Evolutionary conservation across 2,113 vertebrate species (phyloP).

Genomic region (Istiophorus platypterus): DNA sequence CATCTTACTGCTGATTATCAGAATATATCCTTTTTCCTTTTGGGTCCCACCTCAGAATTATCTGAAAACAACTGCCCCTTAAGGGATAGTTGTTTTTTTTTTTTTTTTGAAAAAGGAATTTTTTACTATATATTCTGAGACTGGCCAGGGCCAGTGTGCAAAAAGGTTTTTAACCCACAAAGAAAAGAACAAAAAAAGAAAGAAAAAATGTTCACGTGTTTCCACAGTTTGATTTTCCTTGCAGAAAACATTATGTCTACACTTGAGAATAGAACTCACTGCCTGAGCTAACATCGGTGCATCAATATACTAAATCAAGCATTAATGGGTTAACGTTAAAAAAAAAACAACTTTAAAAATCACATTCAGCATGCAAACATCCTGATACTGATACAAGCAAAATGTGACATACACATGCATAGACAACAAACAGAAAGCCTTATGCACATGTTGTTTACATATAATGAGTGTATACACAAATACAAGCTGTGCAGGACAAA

Average conservation of each 20-base stretch:
- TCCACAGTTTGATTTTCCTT: conserved; percentile 10
- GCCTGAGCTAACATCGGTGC: not conserved
- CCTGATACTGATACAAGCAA: not conserved
- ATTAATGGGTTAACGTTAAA: not conserved
- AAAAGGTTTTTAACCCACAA: conserved; percentile 19
- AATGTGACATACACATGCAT: not conserved
- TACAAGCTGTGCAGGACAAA: conserved; percentile 10
- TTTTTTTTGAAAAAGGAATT: not conserved
- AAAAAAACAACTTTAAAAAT: not conserved
- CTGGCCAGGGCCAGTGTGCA: not conserved
- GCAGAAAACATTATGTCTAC: not conserved
- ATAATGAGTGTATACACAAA: no score
- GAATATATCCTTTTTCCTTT: not conserved
- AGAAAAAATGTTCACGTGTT: not conserved
- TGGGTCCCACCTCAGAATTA: conserved; percentile 9
- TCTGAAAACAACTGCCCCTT: not conserved
- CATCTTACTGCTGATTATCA: not conserved
- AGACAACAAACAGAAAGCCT: not conserved
- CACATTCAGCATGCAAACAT: not conserved
- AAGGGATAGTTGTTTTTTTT: not conserved
- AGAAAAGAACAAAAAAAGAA: not conserved
- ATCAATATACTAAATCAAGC: not conserved
- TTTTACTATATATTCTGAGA: not conserved
- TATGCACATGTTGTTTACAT: not conserved
- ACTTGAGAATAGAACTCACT: not conserved